Base-by-base conservation (phyloP, 2,113 vertebrate species). In the Sclerurus mexicanus region DNA sequence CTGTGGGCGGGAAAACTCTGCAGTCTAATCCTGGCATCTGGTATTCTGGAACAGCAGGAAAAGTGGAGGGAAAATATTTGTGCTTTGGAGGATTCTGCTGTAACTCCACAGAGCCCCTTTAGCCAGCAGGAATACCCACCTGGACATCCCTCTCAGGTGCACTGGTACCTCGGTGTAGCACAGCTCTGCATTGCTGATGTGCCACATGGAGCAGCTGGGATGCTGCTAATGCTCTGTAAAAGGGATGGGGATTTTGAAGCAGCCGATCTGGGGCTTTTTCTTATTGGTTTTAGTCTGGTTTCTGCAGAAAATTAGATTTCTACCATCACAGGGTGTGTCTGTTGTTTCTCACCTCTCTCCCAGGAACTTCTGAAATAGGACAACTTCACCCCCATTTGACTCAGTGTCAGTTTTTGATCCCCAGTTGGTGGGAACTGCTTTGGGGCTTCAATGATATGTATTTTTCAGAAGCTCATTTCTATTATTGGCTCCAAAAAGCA, bases 111-210 rank as follows among this genome's bases (percentile, higher is more conserved):
- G 60, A 31, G 82, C 35, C 62, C 33, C 40, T 37, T 50, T 25
- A 53, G 44, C 25, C 56, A 16, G 40, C 30, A 8, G 53, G 14
- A 18, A 52, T 6, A 5, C 46, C 52, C 39, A 66, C 67, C 49
- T 42, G 11, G 58, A 9, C 39, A 10, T 25, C 68, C 53, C 30
- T 28, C 74, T 85, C 50, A 20, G 80, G 53, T 44, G 67, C 47
- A 7, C 67, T 1, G 22, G 17, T 39, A 20, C 39, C 77, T 62
- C 25, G 12, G 3, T 2, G 42, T 0, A 19, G 15, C 18, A 3
- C 52, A 62, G 5, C 39, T 58, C 67, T 10, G 47, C 40, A 10
- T 4, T 30, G 3, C 67, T 27, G n/a, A 7, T 0, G 21, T 25
- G 52, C 24, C 8, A 4, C 17, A 8, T 0, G 16, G 53, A 42